Conservation (phyloP, 2,113 vertebrate species). For the Xiphophorus hellerii region DNA sequence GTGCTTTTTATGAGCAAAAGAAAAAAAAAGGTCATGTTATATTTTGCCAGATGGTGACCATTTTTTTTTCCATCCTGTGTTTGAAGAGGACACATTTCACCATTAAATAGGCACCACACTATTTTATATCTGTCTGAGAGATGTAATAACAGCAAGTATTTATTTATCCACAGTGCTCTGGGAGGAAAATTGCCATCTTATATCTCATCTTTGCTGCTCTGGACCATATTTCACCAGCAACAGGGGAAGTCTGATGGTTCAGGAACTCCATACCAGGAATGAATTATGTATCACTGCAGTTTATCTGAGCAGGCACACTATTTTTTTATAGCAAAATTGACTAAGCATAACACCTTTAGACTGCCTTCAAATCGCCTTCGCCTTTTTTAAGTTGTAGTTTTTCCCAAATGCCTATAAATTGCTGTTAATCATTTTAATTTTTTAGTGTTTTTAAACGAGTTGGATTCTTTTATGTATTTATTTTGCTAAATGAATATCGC, state of each 20-base stretch:
- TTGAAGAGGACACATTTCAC: conserved; percentile 12
- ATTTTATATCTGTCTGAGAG: conserved; percentile 11
- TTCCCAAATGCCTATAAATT: not conserved
- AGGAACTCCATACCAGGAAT: not conserved
- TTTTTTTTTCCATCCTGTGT: not conserved
- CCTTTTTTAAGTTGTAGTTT: not conserved
- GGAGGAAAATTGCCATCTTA: conserved; percentile 23
- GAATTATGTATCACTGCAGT: conserved; percentile 17
- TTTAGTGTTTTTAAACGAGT: not conserved
- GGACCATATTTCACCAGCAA: conserved; percentile 22
- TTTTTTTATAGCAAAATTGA: not conserved
- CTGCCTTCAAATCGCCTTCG: not conserved
- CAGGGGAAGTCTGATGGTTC: conserved; percentile 10
- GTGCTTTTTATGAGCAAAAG: conserved; percentile 7
- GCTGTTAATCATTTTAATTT: not conserved
- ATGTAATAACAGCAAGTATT: conserved; percentile 22
- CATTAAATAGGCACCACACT: conserved; percentile 17
- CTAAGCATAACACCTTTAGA: not conserved
- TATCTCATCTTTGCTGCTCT: conserved; percentile 19
- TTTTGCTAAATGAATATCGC: not conserved
- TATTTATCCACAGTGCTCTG: conserved; percentile 24
- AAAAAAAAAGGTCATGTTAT: not conserved
- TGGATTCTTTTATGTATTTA: too few relatives aligned
- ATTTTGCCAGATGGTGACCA: not conserved
- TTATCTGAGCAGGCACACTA: not conserved